A percentile compares a stretch with the other conserved stretches of the same genome.
These are phyloP conservation scores for Bombus sylvicola DNA, from an alignment of 1,140 invertebrate species.

Conservation along the genomic window DNA sequence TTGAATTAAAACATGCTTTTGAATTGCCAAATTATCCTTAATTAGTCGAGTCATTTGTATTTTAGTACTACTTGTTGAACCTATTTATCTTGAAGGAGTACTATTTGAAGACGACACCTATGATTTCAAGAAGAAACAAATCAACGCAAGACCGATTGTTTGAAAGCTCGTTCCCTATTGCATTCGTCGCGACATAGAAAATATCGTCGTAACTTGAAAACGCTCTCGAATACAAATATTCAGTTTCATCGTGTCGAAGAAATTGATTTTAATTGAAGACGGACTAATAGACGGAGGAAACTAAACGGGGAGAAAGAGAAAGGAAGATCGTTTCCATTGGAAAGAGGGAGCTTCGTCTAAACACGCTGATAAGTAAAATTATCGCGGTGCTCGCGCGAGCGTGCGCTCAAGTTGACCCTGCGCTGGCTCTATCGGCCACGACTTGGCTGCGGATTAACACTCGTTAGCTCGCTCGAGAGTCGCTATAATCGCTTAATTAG, in stretches of 20 bases:
- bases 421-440: constrained; percentile 39
- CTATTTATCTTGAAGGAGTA: too few relatives aligned
- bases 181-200: background rate
- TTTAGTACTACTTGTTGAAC: too few relatives aligned
- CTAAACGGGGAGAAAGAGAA: background rate
- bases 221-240: background rate
- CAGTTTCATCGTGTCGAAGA: constrained; percentile 2
- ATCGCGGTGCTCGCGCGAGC: constrained; percentile 44
- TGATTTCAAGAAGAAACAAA: background rate
- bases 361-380: constrained; percentile 59
- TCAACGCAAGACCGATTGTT: background rate
- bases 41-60: too few relatives aligned
- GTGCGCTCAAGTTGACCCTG: constrained; percentile 51
- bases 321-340: background rate
- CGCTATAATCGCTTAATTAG: constrained; percentile 68
- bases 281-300: background rate
- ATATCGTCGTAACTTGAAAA: background rate
- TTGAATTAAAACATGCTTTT: too few relatives aligned
- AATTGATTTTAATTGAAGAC: constrained; percentile 38
- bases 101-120: too few relatives aligned
- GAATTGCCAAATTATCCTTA: too few relatives aligned
- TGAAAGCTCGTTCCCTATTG: background rate
- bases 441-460: constrained; percentile 62
- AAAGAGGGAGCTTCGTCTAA: constrained; percentile 22
- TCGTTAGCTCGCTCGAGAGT: constrained; percentile 57